These are phyloP conservation scores for Capreolus pygargus DNA, from an alignment of 2,113 vertebrate species.

Conservation along the genomic window DNA sequence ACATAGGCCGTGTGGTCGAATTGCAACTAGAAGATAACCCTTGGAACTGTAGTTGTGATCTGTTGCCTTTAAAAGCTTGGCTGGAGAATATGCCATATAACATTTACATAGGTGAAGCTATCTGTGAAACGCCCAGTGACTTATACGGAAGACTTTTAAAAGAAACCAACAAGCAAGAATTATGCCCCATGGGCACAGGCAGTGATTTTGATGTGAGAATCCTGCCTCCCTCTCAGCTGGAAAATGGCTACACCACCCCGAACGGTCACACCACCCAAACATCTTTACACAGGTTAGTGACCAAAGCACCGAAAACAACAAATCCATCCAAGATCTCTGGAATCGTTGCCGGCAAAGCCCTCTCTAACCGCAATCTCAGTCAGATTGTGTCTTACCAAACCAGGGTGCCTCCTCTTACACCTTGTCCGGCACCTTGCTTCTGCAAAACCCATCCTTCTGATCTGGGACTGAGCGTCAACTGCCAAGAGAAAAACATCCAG, in stretches of 20 bases:
- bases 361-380: slow-evolving; percentile 88
- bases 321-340: slow-evolving; percentile 96
- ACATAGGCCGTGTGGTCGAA: slow-evolving; percentile 96
- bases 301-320: slow-evolving; percentile 93
- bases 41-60: slow-evolving; percentile 98
- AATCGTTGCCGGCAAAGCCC: slow-evolving; percentile 92
- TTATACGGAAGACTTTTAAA: slow-evolving; percentile 96
- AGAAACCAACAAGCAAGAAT: slow-evolving; percentile 96
- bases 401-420: slow-evolving; percentile 89
- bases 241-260: slow-evolving; percentile 87
- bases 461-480: slow-evolving; percentile 95
- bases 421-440: slow-evolving; percentile 91
- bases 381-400: slow-evolving; percentile 96
- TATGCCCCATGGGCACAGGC: slow-evolving; percentile 95
- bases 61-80: slow-evolving; percentile 97
- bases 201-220: slow-evolving; percentile 93
- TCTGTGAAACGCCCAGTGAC: slow-evolving; percentile 97
- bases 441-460: slow-evolving; percentile 97
- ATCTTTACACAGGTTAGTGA: slow-evolving; percentile 86
- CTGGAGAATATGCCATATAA: slow-evolving; percentile 99
- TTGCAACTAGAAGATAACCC: slow-evolving; percentile 98
- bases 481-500: slow-evolving; percentile 94
- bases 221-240: slow-evolving; percentile 89
- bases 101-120: slow-evolving; percentile 98
- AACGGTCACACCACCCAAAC: slow-evolving; percentile 87